A percentile compares a stretch with the other conserved stretches of the same genome.
These are phyloP conservation scores for Melinaea marsaeus DNA, from an alignment of 2,888 invertebrate species.

Conservation along the genomic window DNA sequence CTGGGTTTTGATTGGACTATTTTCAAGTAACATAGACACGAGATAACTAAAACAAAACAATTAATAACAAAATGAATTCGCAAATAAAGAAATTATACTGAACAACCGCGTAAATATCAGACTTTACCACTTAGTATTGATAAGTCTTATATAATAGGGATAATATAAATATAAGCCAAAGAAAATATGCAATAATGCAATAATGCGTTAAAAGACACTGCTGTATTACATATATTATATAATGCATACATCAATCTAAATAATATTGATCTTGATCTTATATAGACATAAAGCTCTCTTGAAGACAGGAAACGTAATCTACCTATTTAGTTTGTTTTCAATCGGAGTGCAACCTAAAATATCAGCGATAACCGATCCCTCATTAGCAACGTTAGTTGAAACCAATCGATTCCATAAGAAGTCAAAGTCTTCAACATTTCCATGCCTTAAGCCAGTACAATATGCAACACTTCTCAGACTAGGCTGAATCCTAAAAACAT, in stretches of 20 bases:
- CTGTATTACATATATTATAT: neutral
- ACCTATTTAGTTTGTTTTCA: constrained; percentile 74
- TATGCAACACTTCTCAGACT: constrained; percentile 78
- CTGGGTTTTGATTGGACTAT: constrained; percentile 61
- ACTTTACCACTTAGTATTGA: too few relatives aligned
- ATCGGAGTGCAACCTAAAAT: constrained; percentile 80
- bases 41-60: constrained; percentile 50
- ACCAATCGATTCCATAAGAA: constrained; percentile 79
- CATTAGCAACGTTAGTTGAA: constrained; percentile 77
- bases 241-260: neutral
- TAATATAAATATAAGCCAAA: too few relatives aligned
- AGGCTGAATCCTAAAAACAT: constrained; percentile 50
- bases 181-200: too few relatives aligned
- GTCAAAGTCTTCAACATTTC: constrained; percentile 79
- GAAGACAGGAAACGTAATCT: constrained; percentile 19
- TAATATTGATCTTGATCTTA: too few relatives aligned
- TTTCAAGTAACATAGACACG: constrained; percentile 51
- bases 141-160: too few relatives aligned
- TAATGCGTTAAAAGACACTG: neutral
- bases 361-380: constrained; percentile 77
- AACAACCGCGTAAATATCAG: too few relatives aligned
- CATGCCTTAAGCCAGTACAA: constrained; percentile 80
- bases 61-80: too few relatives aligned
- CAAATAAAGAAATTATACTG: too few relatives aligned
- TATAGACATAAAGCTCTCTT: too few relatives aligned